Base-by-base conservation (phyloP, 2,888 invertebrate genomes). In the Axea sp. region DNA sequence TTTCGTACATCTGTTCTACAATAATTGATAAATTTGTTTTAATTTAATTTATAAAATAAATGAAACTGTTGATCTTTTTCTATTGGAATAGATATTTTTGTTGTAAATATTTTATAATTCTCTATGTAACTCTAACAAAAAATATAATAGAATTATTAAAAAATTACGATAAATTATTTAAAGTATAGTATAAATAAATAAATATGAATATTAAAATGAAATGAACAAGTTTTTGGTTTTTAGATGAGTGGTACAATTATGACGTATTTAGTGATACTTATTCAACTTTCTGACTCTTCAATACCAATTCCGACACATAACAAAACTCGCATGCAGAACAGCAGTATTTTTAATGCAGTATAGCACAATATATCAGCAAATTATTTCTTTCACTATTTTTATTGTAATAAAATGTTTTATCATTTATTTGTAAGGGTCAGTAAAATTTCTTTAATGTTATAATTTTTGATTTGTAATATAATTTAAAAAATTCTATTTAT, bases 171-270 rank as follows among this genome's bases (percentile, higher is more conserved):
- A n/a, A n/a, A 24, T 33, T 22, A 8, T 19, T 19, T 19, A 19
- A 19, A 19, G 2, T 3, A 19, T 4, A 19, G 4, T 3, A 19
- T 19, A 19, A 4, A 19, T 3, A 19, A 8, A 19, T 35, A 15
- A 24, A 51, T 6, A 35, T 28, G 15, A 33, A 33, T 31, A 17
- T 8, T 4, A 14, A 49, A 37, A 49, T 14, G n/a, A 28, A 62
- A 19, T 8, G 31, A 33, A 17, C 7, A 15, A 28, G 15, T 35
- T 57, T 45, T 51, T 53, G 9, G 24, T 62, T 62, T 69, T 62
- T 62, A 69, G 69, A 69, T 69, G 53, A 45, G 37, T 55, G 69
- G 69, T 55, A 69, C 69, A n/a, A 69, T 69, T 45, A 12, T 69
- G 60, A 69, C 69, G 24, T 69, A 69, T 60, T 60, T 69, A 60